Evolutionary conservation across 1,140 invertebrate genomes (phyloP).

Genomic region (Drosophila trapezifrons): DNA sequence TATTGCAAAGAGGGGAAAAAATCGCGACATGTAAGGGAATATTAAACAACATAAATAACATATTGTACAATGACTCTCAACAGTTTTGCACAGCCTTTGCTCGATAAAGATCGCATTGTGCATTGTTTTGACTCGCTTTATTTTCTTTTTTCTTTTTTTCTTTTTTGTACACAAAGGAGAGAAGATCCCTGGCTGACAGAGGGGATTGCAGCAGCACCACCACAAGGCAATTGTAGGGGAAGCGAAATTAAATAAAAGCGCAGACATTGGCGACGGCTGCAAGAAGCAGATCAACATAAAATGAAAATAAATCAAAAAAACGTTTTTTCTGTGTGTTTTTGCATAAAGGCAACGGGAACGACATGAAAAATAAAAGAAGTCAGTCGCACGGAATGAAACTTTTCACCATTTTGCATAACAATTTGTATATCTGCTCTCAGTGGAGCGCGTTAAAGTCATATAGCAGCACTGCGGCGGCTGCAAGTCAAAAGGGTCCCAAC

Average conservation of each 20-base stretch:
- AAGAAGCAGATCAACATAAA: slow-evolving; percentile 81
- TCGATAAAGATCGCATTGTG: slow-evolving; percentile 68
- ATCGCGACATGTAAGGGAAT: slow-evolving; percentile 56
- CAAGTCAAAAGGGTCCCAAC: slow-evolving; percentile 71
- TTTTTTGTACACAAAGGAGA: slow-evolving; percentile 23
- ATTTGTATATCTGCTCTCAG: slow-evolving; percentile 82
- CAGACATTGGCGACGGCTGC: slow-evolving; percentile 52
- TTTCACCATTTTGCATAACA: slow-evolving; percentile 83
- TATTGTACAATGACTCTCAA: slow-evolving; percentile 71
- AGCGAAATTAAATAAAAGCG: slow-evolving; percentile 74
- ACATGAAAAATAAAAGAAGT: slow-evolving; percentile 40
- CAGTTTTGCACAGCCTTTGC: slow-evolving; percentile 59
- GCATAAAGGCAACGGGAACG: slow-evolving; percentile 64
- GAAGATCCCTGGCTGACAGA: slow-evolving; percentile 45
- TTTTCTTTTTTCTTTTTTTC: neutral
- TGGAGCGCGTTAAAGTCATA: slow-evolving; percentile 79
- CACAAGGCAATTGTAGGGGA: slow-evolving; percentile 71
- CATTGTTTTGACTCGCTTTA: slow-evolving; percentile 56
- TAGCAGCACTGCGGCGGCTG: slow-evolving; percentile 35
- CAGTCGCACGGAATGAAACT: slow-evolving; percentile 73
- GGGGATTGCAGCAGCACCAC: slow-evolving; percentile 1
- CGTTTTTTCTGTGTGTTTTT: slow-evolving; percentile 28
- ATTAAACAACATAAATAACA: slow-evolving; percentile 77
- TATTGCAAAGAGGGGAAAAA: slow-evolving; percentile 4
- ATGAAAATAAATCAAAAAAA: slow-evolving; percentile 82